Base-by-base conservation (phyloP, 2,113 vertebrate species). In the Xenotilapia longispinis region DNA sequence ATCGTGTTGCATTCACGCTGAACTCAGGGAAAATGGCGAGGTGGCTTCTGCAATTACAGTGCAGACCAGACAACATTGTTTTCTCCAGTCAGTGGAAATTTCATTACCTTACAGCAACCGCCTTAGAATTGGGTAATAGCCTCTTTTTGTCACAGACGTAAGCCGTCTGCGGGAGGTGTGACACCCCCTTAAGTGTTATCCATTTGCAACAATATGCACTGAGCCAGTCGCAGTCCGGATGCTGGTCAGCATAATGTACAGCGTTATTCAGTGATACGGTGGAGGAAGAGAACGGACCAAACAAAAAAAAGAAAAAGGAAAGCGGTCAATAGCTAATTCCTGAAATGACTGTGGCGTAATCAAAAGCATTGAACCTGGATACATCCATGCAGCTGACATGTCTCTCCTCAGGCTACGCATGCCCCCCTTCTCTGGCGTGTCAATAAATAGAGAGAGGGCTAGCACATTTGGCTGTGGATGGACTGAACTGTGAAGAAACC, bases 21-120 rank as follows among this genome's bases (percentile, higher is more conserved):
- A 95, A 94, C 88, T 93, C 84, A 5, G 87, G 87, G 87, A 87
- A 95, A 94, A 93, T 89, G 86, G 90, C 40, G 88, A 93, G 84
- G 88, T 90, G 92, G 94, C 90, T 93, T 90, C 87, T 88, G 93
- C 94, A 95, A 96, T 96, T 95, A 96, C 94, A 94, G 91, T 90
- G 87, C 68, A 28, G 91, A 88, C 87, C 92, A 93, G 94, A 94
- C 93, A 93, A 95, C 95, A 94, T 96, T 95, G 94, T 96, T 96
- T 96, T 95, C 95, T 94, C 94, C 95, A 95, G 92, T 95, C 95
- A 82, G 94, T 95, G 95, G 93, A 96, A 96, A 96, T 96, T 91
- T 95, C 96, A 96, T 96, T 96, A 96, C 94, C 93, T 95, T 93
- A 92, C 92, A 94, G 90, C 92, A 88, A 91, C 90, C 53, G 93